Evolutionary conservation across 2,113 vertebrate genomes (phyloP).

Genomic region (Rhineura floridana): DNA sequence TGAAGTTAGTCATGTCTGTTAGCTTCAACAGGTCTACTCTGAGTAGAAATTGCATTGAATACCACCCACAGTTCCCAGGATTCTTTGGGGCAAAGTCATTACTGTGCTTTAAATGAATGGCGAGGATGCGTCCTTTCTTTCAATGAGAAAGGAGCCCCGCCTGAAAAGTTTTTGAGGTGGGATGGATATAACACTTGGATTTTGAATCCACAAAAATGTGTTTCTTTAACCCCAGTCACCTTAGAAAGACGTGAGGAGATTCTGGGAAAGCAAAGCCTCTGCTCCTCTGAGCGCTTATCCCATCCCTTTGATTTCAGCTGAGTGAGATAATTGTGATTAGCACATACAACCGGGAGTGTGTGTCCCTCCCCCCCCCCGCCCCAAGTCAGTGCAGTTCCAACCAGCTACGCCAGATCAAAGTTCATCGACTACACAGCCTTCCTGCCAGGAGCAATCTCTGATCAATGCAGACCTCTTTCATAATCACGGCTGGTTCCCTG

Average conservation of each 20-base stretch:
- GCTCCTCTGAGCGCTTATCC: background rate
- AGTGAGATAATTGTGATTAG: background rate
- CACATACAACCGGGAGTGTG: background rate
- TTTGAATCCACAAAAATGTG: too few species aligned
- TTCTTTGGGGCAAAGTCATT: too few species aligned
- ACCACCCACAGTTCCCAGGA: too few species aligned
- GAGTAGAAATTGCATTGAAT: too few species aligned
- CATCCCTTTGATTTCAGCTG: background rate
- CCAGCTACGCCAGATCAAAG: background rate
- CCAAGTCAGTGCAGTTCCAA: background rate
- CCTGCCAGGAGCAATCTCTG: slow-evolving; percentile 13
- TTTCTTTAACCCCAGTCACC: background rate
- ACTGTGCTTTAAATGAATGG: too few species aligned
- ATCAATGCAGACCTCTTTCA: background rate
- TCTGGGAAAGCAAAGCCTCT: background rate
- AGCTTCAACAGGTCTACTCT: too few species aligned
- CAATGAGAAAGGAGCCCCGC: background rate
- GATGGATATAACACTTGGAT: too few species aligned
- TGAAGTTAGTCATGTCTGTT: too few species aligned
- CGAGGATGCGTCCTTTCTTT: too few species aligned
- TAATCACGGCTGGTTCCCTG: background rate
- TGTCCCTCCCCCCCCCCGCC: background rate
- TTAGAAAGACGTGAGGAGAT: background rate
- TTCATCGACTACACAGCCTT: background rate
- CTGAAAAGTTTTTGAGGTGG: background rate